Conservation (phyloP, 2,797 vertebrate species). For the Monodelphis domestica region DNA sequence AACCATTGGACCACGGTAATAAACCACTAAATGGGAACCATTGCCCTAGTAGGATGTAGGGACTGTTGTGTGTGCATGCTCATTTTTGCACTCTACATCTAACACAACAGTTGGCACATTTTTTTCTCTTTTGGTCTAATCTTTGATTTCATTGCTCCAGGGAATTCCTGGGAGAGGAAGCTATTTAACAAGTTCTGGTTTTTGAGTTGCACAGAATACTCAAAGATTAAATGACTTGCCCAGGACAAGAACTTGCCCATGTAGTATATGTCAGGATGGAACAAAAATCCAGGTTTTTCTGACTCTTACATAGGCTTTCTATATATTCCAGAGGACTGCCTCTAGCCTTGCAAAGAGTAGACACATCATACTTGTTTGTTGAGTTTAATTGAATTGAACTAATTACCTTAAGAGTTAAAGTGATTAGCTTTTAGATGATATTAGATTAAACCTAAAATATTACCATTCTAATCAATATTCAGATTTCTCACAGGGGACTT, state of each 20-base stretch:
- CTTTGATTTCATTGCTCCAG: neutral
- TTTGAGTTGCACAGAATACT: neutral
- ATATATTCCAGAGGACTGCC: neutral
- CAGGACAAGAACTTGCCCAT: neutral
- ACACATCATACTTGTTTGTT: neutral
- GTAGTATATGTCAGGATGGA: neutral
- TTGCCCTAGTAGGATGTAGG: neutral
- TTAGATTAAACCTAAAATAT: neutral
- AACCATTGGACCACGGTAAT: neutral
- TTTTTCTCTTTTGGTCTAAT: neutral
- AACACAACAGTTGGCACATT: neutral
- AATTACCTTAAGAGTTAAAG: neutral
- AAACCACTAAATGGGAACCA: neutral
- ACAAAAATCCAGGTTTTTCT: neutral
- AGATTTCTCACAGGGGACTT: neutral
- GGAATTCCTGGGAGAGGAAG: neutral
- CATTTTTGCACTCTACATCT: neutral
- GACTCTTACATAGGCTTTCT: neutral
- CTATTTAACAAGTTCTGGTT: neutral
- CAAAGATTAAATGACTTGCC: slow-evolving; percentile 14
- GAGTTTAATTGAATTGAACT: neutral
- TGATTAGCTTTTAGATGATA: neutral
- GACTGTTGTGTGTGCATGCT: neutral
- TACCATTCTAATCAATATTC: neutral
- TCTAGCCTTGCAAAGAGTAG: neutral